Evolutionary conservation across 2,797 vertebrate species (phyloP).

Genomic region (Anableps anableps): DNA sequence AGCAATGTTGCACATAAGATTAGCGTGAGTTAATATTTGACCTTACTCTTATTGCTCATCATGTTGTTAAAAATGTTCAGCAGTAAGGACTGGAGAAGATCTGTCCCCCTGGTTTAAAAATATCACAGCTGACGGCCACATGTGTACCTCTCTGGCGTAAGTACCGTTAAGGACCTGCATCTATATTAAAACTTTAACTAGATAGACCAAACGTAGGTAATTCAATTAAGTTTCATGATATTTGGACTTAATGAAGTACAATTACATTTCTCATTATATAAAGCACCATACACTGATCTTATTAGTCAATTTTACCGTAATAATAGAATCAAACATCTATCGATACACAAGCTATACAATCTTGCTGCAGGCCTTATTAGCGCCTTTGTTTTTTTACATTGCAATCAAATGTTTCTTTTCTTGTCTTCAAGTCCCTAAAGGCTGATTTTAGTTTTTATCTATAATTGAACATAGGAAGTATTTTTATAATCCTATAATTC

Average conservation of each 20-base stretch:
- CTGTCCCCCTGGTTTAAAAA: conserved; percentile 30
- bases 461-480: not conserved
- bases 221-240: not conserved
- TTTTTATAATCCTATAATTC: not conserved
- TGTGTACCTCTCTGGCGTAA: conserved; percentile 31
- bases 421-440: not conserved
- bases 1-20: no score
- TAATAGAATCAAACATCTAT: not conserved
- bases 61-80: not conserved
- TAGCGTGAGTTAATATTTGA: not conserved
- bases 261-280: not conserved
- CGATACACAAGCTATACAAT: not conserved
- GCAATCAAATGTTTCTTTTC: not conserved
- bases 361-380: not conserved
- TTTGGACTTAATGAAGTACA: not conserved
- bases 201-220: not conserved
- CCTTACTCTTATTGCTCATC: not conserved
- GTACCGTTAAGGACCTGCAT: conserved; percentile 17
- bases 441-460: not conserved
- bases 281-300: not conserved
- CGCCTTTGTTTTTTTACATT: not conserved
- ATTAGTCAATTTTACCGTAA: not conserved
- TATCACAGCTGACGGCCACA: conserved; percentile 26
- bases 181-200: not conserved
- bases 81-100: not conserved